A percentile compares a stretch with the other conserved stretches of the same genome.
phyloP scores from a whole-genome alignment of 2,113 vertebrate genomes.

The Podarcis muralis region DNA sequence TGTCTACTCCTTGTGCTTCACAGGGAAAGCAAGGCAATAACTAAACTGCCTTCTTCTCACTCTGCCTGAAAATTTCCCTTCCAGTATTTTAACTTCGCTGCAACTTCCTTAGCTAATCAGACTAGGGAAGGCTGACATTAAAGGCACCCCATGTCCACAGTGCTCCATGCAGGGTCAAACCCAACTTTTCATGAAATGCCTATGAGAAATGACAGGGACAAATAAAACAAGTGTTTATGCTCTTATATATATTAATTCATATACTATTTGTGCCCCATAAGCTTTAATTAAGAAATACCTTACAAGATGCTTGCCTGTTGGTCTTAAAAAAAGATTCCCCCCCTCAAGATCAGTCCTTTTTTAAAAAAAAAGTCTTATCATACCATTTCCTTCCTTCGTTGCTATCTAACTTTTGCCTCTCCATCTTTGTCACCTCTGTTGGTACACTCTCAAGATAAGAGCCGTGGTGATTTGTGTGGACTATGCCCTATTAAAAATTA shows the following conservation, averaged over 20 bases:
- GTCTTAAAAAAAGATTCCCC: not conserved
- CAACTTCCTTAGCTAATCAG: not conserved
- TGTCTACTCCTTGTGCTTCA: not conserved
- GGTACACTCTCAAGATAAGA: not conserved
- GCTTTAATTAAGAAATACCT: not conserved
- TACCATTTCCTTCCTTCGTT: too few species aligned
- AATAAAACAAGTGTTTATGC: not conserved
- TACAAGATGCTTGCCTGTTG: not conserved
- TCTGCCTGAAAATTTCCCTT: not conserved
- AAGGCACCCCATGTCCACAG: not conserved
- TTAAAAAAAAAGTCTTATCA: not conserved
- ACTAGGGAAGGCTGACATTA: not conserved
- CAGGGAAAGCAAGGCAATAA: not conserved
- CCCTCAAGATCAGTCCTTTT: not conserved
- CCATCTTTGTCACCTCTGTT: not conserved
- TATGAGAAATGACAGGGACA: not conserved
- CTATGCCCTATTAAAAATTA: not conserved
- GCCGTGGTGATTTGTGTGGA: not conserved
- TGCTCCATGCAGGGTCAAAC: not conserved
- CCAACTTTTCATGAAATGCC: not conserved
- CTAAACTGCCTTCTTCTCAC: not conserved
- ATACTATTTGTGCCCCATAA: not conserved
- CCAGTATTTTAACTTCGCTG: not conserved
- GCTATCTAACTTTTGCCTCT: not conserved
- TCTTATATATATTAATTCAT: not conserved